Conservation (phyloP, 2,888 invertebrate genomes). For the Trissolcus brochymenae region DNA sequence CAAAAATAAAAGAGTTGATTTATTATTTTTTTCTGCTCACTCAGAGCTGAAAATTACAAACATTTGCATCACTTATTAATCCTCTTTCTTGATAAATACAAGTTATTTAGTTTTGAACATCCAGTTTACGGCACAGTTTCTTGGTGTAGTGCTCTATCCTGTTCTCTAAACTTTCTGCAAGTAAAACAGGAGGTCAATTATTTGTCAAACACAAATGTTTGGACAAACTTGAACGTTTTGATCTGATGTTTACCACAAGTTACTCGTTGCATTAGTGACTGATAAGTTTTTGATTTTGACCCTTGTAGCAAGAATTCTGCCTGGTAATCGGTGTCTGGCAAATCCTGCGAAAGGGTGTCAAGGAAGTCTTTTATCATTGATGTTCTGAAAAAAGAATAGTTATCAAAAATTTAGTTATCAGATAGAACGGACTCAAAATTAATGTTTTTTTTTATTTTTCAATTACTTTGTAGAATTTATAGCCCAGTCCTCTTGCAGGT, state of each 20-base stretch:
- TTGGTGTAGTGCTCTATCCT: constrained; percentile 86
- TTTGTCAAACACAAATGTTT: no score
- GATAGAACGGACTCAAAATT: no score
- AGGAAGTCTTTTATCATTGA: constrained; percentile 79
- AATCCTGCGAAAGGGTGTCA: constrained; percentile 75
- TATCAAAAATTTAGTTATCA: constrained; percentile 70
- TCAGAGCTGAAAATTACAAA: no score
- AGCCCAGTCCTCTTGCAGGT: constrained; percentile 87
- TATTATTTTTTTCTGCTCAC: no score
- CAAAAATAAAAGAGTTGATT: no score
- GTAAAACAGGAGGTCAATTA: constrained; percentile 24
- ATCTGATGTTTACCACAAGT: constrained; percentile 85
- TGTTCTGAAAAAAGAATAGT: constrained; percentile 76
- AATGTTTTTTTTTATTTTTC: no score
- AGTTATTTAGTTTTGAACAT: constrained; percentile 31
- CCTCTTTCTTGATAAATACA: no score
- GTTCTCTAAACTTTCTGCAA: constrained; percentile 88
- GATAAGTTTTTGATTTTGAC: constrained; percentile 83
- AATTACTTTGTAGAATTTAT: constrained; percentile 83
- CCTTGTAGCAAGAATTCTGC: constrained; percentile 82
- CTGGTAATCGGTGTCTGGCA: constrained; percentile 75
- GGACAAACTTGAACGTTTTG: no score
- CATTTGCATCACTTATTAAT: no score
- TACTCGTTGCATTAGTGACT: constrained; percentile 84
- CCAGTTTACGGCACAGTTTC: constrained; percentile 78